These are phyloP conservation scores for Oncorhynchus masou DNA, from an alignment of 2,113 vertebrate species.

Conservation along the genomic window DNA sequence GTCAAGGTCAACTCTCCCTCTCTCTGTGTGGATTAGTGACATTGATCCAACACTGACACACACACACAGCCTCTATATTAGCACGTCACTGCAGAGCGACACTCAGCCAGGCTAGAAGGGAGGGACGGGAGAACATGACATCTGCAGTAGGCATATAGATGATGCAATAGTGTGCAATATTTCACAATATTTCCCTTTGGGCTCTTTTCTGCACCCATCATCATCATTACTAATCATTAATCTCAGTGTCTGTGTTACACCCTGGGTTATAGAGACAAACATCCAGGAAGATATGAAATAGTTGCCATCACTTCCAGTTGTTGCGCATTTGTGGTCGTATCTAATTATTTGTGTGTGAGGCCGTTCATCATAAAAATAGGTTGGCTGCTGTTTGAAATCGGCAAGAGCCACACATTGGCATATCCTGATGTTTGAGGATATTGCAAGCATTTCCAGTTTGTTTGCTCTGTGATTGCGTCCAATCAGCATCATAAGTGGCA, in stretches of 20 bases:
- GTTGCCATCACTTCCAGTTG: background rate
- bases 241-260: background rate
- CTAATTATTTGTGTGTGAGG: background rate
- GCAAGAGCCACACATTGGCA: background rate
- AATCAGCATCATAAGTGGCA: background rate
- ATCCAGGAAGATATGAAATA: too few relatives aligned
- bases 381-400: background rate
- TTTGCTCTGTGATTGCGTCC: background rate
- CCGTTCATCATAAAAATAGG: background rate
- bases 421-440: background rate
- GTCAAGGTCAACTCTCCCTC: constrained; percentile 42
- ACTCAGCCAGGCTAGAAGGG: background rate
- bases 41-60: constrained; percentile 35
- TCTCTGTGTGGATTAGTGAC: constrained; percentile 39
- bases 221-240: background rate
- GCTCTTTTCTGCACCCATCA: background rate
- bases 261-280: too few relatives aligned
- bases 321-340: background rate
- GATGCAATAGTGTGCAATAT: background rate
- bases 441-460: background rate
- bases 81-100: constrained; percentile 33
- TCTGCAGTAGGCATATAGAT: background rate
- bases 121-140: background rate
- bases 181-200: background rate
- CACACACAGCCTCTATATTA: constrained; percentile 28